Conservation (phyloP, 2,888 invertebrate species). For the Xanthostigma xanthostigma region DNA sequence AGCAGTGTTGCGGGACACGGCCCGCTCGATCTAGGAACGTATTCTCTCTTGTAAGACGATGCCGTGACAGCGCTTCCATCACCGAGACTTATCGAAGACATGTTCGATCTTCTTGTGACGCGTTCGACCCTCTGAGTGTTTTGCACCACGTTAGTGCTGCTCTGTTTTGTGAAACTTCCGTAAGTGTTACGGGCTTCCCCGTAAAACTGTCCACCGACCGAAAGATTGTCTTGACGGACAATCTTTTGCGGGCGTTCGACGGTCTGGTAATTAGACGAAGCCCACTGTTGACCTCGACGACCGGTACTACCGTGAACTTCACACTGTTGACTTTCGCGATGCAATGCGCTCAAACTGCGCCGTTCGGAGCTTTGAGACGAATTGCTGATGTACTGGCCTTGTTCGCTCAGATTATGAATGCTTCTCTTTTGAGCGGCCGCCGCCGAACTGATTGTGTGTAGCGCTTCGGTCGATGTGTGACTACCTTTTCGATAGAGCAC, state of each 20-base stretch:
- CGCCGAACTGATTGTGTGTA: slow-evolving; percentile 55
- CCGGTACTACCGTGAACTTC: slow-evolving; percentile 28
- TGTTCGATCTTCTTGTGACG: slow-evolving; percentile 46
- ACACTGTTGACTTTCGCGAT: slow-evolving; percentile 45
- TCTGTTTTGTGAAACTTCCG: slow-evolving; percentile 43
- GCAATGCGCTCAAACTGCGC: slow-evolving; percentile 64
- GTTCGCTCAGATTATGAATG: slow-evolving; percentile 62
- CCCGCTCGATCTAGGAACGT: slow-evolving; percentile 49
- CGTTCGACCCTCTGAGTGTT: slow-evolving; percentile 39
- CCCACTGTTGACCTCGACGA: slow-evolving; percentile 37
- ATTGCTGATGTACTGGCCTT: slow-evolving; percentile 50
- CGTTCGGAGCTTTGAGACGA: slow-evolving; percentile 53
- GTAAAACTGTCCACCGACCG: slow-evolving; percentile 57
- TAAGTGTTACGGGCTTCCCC: slow-evolving; percentile 50
- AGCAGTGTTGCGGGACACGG: slow-evolving; percentile 70
- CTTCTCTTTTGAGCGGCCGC: slow-evolving; percentile 70
- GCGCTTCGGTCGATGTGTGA: slow-evolving; percentile 51
- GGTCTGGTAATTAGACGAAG: slow-evolving; percentile 26
- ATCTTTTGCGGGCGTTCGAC: slow-evolving; percentile 47
- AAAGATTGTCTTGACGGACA: slow-evolving; percentile 48
- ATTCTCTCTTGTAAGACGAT: slow-evolving; percentile 65
- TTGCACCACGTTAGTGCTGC: slow-evolving; percentile 7
- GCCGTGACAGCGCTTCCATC: slow-evolving; percentile 41
- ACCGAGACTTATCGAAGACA: slow-evolving; percentile 64
- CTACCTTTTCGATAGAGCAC: slow-evolving; percentile 63